A percentile compares a stretch with the other conserved stretches of the same genome.
Evolutionary conservation across 1,140 invertebrate species (phyloP).

Genomic region (Sitophilus oryzae): DNA sequence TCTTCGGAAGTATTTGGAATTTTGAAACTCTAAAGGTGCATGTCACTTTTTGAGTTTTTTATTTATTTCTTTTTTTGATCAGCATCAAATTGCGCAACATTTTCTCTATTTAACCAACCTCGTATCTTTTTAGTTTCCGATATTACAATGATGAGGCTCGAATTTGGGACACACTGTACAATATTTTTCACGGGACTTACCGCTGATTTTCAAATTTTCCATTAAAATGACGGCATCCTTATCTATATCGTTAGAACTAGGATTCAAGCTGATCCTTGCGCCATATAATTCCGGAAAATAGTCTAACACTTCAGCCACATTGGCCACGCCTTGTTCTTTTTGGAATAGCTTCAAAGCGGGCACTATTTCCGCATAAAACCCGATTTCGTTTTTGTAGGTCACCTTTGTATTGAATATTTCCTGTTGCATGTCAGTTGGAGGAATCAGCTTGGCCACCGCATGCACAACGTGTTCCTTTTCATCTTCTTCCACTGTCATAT

Average conservation of each 20-base stretch:
- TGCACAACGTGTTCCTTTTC: constrained; percentile 32
- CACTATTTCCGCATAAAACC: constrained; percentile 30
- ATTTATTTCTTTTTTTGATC: too few species aligned
- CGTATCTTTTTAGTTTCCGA: too few species aligned
- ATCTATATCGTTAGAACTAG: constrained; percentile 27
- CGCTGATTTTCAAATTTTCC: constrained; percentile 42
- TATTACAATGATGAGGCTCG: too few species aligned
- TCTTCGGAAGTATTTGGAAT: too few species aligned
- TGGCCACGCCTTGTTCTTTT: constrained; percentile 22
- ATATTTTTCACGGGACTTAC: too few species aligned
- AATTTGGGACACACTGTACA: too few species aligned
- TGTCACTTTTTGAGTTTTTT: too few species aligned
- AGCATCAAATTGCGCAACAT: too few species aligned
- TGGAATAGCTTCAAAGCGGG: constrained; percentile 33
- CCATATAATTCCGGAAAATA: constrained; percentile 33
- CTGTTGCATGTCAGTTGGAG: constrained; percentile 39
- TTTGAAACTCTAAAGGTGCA: too few species aligned
- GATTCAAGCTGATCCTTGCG: constrained; percentile 31
- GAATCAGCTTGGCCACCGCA: constrained; percentile 47
- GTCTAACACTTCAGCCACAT: constrained; percentile 5
- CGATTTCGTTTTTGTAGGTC: constrained; percentile 44
- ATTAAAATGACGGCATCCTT: constrained; percentile 41
- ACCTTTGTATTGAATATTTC: constrained; percentile 42
- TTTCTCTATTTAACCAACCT: too few species aligned
- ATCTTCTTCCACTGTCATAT: constrained; percentile 28